Base-by-base conservation (phyloP, 2,797 vertebrate species). In the Pygocentrus nattereri region DNA sequence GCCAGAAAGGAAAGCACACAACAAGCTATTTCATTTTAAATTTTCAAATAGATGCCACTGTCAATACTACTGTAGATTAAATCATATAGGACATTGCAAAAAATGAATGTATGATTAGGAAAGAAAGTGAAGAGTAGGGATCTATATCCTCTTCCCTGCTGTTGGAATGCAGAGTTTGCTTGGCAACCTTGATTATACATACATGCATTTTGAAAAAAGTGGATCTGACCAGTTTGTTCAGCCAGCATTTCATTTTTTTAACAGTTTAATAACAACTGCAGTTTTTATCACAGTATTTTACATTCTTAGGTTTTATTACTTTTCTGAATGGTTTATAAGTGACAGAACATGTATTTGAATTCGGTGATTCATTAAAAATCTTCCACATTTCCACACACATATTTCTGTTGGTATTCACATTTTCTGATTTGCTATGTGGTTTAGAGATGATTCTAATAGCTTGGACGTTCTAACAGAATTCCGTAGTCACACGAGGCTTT, bases 401-500 rank as follows among this genome's bases (percentile, higher is more conserved):
- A 50, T 50, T 50, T 70, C 44, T 13, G n/a, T 27, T 18, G 27
- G 15, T n/a, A 0, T 30, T n/a, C 21, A 27, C 11, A 23, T 41
- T 1, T 68, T 69, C 44, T 49, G 2, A 16, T 50, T 49, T 27
- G 11, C 44, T 25, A 68, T 16, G 18, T 34, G 70, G 50, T 70
- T 30, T 15, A 12, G 41, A 12, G 25, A 4, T 0, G 16, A 50
- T 67, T 74, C 61, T 52, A 23, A 5, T 52, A 27, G 56, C 47
- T 38, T 7, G 25, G 16, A 34, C 23, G 2, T 72, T 72, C 30
- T 1, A 38, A 11, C n/a, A 15, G 49, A 31, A 27, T 65, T 16
- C 15, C 2, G 64, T 69, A 41, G 49, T 59, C 30, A 50, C 31
- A n/a, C 50, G 78, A 73, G 30, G 50, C 50, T 41, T 74, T 71